Conservation (phyloP, 2,113 vertebrate species). For the Carettochelys insculpta region DNA sequence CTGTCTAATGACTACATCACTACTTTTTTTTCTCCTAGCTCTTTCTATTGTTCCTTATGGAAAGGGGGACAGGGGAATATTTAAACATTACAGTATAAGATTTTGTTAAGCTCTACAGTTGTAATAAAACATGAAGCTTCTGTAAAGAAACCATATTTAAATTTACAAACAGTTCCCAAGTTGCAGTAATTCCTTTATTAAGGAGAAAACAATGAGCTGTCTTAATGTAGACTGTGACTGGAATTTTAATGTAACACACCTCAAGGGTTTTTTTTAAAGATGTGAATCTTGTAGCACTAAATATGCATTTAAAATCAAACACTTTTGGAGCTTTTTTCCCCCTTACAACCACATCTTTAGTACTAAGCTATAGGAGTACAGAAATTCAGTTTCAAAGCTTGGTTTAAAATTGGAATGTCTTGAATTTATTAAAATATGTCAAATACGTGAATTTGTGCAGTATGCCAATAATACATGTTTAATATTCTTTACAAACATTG, state of each 20-base stretch:
- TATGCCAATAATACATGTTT: neutral
- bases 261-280: constrained; percentile 11
- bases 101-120: neutral
- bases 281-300: constrained; percentile 3
- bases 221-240: constrained; percentile 52
- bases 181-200: constrained; percentile 60
- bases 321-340: neutral
- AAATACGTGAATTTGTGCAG: neutral
- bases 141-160: constrained; percentile 32
- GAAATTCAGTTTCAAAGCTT: neutral
- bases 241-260: constrained; percentile 50
- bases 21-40: neutral
- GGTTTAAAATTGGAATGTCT: neutral
- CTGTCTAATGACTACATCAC: neutral
- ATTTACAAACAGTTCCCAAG: constrained; percentile 34
- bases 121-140: constrained; percentile 12
- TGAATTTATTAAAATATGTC: neutral
- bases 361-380: neutral
- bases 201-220: constrained; percentile 40
- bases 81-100: neutral
- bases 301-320: neutral
- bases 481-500: neutral
- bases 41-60: neutral
- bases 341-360: neutral
- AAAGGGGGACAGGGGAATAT: neutral